Base-by-base conservation (phyloP, 2,113 vertebrate species). In the Crypturellus undulatus region DNA sequence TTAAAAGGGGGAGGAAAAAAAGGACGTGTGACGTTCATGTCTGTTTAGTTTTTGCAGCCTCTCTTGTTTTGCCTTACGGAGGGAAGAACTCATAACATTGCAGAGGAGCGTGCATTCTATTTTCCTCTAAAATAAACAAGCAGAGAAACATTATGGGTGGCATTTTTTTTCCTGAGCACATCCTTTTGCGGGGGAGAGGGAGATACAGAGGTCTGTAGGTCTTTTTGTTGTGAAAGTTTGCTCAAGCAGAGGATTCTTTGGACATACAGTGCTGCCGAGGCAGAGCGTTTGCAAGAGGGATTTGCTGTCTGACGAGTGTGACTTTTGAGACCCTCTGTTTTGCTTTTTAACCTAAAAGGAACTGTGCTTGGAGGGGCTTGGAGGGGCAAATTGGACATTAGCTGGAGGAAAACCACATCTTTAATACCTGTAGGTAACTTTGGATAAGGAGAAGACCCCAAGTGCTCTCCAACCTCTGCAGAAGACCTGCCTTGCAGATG, bases 161-260 rank as follows among this genome's bases (percentile, higher is more conserved):
- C 43, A 5, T 78, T 93, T 84, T 93, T 47, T 30, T 90, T 68
- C 64, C 58, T 25, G 47, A 89, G 43, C n/a, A 86, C 45, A 69
- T 72, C 45, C 5, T 72, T 60, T 42, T 65, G 54, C 14, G 49
- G n/a, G 81, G 49, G 42, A 73, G 54, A 21, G 79, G 36, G 43
- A 69, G 22, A 11, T 60, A 43, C 38, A 59, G 26, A 52, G 75
- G 8, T 30, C 22, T 6, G 36, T 72, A 0, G 3, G 2, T 3
- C 16, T 45, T 42, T 7, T 24, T 30, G 1, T 36, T 76, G 5
- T 1, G 34, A 21, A 8, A 9, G 1, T 49, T 84, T 65, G n/a
- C 40, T 82, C 10, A 47, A 17, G 43, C 14, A 56, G 24, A 40
- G 28, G 22, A 12, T 52, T n/a, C 30, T 34, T n/a, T 9, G 36